Base-by-base conservation (phyloP, 2,797 vertebrate genomes). In the Melopsittacus undulatus region DNA sequence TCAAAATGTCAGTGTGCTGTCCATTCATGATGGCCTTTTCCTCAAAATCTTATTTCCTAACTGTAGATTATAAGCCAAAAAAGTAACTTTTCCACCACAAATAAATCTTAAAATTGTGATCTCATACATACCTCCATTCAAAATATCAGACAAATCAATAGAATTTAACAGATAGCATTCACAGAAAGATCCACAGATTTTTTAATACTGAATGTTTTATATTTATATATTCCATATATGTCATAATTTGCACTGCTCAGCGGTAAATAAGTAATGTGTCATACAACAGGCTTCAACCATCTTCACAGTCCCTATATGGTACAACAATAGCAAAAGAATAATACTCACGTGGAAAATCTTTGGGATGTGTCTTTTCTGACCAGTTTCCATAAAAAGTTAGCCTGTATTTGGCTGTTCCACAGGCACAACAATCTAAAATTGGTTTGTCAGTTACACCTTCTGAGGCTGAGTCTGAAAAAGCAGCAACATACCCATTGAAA, bases 331-430 rank as follows among this genome's bases (percentile, higher is more conserved):
- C 6, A 75, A 32, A 54, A 95, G 67, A 54, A 18, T 2, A 34
- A 24, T 92, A 98, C 99, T 99, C 95, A 99, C 99, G 98, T 89
- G 99, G 99, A 76, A 99, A 99, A 94, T 99, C 99, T 97, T 99
- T 99, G 27, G 99, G 99, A 92, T 99, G 99, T 1, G 98, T 97
- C 96, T 99, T 99, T 98, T 99, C 99, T 0, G 99, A 99, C 99
- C 99, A 99, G 93, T 99, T 99, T 38, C 99, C 99, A 38, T 98
- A 99, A 96, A 99, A 99, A 7, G 99, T 99, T 91, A 99, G 97
- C 83, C 99, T 98, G 97, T 99, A 99, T 94, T 99, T 99, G 94
- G 99, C 99, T 13, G 99, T 99, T 78, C 99, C 99, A 92, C 99
- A 99, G 69, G 99, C 99, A 17, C 99, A 99, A 81, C 99, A 99